Conservation (phyloP, 1,140 invertebrate species). For the Monomorium pharaonis region DNA sequence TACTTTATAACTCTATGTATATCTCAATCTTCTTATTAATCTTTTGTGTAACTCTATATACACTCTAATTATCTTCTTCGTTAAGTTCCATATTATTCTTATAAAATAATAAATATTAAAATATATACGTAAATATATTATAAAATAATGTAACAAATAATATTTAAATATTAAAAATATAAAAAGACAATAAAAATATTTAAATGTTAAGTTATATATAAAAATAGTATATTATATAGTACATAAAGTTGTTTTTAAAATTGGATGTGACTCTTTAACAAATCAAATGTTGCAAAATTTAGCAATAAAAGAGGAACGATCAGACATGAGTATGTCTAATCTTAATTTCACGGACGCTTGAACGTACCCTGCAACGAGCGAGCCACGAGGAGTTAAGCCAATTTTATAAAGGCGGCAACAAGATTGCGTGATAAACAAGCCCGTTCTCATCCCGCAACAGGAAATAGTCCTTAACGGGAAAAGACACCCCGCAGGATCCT, state of each 20-base stretch:
- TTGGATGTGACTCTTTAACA: background rate
- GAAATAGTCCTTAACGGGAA: slow-evolving; percentile 15
- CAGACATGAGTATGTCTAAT: background rate
- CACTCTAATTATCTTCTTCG: no score
- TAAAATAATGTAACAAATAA: no score
- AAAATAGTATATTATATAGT: no score
- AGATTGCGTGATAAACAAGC: background rate
- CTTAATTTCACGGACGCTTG: background rate
- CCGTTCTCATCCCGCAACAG: background rate
- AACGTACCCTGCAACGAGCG: background rate
- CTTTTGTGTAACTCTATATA: no score
- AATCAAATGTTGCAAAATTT: background rate
- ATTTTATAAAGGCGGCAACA: background rate
- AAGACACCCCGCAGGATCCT: background rate
- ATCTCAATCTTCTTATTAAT: background rate
- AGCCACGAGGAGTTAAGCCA: background rate
- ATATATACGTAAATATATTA: background rate
- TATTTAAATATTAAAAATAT: background rate
- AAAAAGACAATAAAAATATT: background rate
- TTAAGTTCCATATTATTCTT: background rate
- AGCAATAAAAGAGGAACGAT: background rate
- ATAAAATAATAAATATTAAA: background rate
- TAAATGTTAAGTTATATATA: background rate
- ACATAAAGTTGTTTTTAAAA: background rate
- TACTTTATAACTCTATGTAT: background rate